Percentiles rank a stretch among this genome's conserved stretches.
Conservation (phyloP, 2,888 invertebrate species). For the Drosophila birchii region DNA sequence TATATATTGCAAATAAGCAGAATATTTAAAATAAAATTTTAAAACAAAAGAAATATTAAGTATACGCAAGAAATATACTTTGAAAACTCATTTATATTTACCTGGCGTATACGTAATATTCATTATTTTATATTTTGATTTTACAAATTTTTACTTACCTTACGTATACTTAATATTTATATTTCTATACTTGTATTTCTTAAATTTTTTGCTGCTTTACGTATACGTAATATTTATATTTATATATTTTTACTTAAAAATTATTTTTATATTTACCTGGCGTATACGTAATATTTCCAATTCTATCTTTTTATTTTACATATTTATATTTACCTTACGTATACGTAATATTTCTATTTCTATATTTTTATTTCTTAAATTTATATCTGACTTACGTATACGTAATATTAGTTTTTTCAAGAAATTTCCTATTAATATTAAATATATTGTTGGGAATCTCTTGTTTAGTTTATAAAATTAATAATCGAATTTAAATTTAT, state of each 20-base stretch:
- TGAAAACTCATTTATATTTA: too few relatives aligned
- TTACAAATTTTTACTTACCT: too few relatives aligned
- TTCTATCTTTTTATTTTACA: too few relatives aligned
- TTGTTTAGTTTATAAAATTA: not conserved
- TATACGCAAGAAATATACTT: too few relatives aligned
- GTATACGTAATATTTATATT: not conserved
- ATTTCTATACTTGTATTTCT: not conserved
- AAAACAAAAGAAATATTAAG: too few relatives aligned
- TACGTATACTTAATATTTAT: not conserved
- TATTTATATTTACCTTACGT: not conserved
- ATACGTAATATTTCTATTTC: not conserved
- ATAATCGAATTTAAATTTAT: too few relatives aligned
- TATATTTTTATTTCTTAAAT: not conserved
- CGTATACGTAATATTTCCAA: too few relatives aligned
- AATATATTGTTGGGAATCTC: accelerated
- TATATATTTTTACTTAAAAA: not conserved
- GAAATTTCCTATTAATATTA: not conserved
- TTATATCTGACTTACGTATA: not conserved
- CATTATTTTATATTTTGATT: too few relatives aligned
- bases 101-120: too few relatives aligned
- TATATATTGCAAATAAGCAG: too few relatives aligned
- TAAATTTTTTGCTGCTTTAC: not conserved
- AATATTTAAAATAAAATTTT: too few relatives aligned
- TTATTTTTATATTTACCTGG: too few relatives aligned
- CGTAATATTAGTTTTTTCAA: not conserved